phyloP scores from a whole-genome alignment of 2,888 invertebrate species.

The Terebella lapidaria region DNA sequence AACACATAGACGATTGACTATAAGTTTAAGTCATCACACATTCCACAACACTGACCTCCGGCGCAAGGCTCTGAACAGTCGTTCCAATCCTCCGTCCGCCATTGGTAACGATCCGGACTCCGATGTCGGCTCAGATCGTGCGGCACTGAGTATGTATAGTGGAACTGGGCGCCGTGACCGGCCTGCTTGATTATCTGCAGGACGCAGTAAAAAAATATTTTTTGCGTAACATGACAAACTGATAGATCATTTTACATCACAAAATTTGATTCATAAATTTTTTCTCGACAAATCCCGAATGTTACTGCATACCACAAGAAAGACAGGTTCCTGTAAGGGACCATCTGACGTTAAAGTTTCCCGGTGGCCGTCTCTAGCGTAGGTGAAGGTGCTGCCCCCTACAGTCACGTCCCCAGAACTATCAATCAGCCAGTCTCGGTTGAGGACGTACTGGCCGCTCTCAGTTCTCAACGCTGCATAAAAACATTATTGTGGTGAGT shows the following conservation, averaged over 20 bases:
- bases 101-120: not conserved
- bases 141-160: not conserved
- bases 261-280: not conserved
- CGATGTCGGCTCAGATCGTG: not conserved
- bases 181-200: not conserved
- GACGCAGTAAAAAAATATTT: not conserved
- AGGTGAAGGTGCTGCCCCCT: not conserved
- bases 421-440: not conserved
- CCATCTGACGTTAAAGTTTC: not conserved
- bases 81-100: not conserved
- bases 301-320: not conserved
- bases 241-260: no score
- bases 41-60: not conserved
- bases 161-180: constrained; percentile 1
- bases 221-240: no score
- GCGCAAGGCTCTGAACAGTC: not conserved
- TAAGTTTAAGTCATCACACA: no score
- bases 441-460: not conserved
- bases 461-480: not conserved
- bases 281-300: not conserved
- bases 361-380: not conserved
- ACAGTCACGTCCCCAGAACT: not conserved
- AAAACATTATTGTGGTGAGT: no score
- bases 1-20: no score
- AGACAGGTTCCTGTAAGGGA: not conserved